Evolutionary conservation across 2,888 invertebrate species (phyloP).

Genomic region (Autographa gamma): DNA sequence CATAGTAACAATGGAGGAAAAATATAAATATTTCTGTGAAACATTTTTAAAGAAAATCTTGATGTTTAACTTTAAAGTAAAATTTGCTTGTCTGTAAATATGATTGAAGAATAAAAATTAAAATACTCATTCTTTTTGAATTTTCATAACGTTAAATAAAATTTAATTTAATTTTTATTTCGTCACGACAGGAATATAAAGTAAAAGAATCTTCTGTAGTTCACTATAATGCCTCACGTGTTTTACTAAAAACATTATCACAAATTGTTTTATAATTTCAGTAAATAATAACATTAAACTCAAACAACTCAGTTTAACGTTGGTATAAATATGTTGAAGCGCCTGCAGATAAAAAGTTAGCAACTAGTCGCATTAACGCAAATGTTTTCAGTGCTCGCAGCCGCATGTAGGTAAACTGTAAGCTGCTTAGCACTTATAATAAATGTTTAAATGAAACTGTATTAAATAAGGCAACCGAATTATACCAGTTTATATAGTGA

Average conservation of each 20-base stretch:
- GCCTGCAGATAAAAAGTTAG: slow-evolving; percentile 1
- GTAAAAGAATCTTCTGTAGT: too few relatives aligned
- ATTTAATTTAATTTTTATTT: neutral
- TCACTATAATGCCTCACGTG: too few relatives aligned
- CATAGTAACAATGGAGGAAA: slow-evolving; percentile 30
- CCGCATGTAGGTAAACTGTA: neutral
- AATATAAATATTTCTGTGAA: slow-evolving; percentile 21
- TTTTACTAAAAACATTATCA: neutral
- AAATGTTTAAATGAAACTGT: neutral
- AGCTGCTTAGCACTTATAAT: neutral
- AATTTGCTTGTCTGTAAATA: too few relatives aligned
- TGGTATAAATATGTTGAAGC: neutral
- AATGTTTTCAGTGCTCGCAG: neutral
- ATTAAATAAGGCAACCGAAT: neutral
- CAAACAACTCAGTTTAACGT: neutral
- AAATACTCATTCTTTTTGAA: too few relatives aligned
- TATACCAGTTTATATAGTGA: neutral
- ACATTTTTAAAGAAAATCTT: slow-evolving; percentile 13
- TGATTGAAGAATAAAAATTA: too few relatives aligned
- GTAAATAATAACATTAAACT: neutral
- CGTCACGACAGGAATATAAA: neutral
- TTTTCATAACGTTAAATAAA: too few relatives aligned
- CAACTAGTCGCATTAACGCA: slow-evolving; percentile 8
- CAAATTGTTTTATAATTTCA: neutral
- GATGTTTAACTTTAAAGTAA: neutral